These are phyloP conservation scores for Dasysyrphus albostriatus DNA, from an alignment of 2,888 invertebrate species.

Conservation along the genomic window DNA sequence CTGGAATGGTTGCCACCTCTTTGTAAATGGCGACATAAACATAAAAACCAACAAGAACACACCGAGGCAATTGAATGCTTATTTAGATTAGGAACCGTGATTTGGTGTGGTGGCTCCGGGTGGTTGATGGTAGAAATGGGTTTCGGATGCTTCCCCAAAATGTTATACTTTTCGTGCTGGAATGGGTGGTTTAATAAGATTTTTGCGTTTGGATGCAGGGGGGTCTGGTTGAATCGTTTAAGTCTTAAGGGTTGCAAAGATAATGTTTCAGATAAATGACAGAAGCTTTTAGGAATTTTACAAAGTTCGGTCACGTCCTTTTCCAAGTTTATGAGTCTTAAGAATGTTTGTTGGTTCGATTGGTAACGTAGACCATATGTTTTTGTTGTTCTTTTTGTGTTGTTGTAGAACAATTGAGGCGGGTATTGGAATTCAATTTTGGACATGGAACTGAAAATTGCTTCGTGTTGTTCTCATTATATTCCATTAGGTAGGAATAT, in stretches of 20 bases:
- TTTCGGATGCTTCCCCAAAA: conserved; percentile 61
- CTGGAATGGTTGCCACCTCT: conserved; percentile 66
- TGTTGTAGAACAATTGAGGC: conserved; percentile 20
- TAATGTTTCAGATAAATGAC: conserved; percentile 74
- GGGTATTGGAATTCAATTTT: conserved; percentile 73
- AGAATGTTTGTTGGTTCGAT: conserved; percentile 68
- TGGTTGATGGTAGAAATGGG: conserved; percentile 28
- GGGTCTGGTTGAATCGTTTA: conserved; percentile 44
- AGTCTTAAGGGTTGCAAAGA: conserved; percentile 69
- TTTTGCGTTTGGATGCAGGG: conserved; percentile 3
- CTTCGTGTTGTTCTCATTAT: conserved; percentile 46
- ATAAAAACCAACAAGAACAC: conserved; percentile 74
- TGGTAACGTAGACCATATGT: conserved; percentile 69
- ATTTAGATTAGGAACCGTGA: conserved; percentile 74
- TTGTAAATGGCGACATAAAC: conserved; percentile 75
- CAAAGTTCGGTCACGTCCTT: conserved; percentile 72
- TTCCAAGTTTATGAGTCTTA: conserved; percentile 69
- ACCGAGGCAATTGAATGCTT: conserved; percentile 75
- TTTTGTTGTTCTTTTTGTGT: not conserved
- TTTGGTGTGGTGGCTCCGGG: conserved; percentile 44
- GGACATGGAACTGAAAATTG: conserved; percentile 60
- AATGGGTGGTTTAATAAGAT: conserved; percentile 58
- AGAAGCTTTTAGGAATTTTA: conserved; percentile 72
- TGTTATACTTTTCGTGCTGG: conserved; percentile 33
- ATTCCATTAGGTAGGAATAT: conserved; percentile 33